phyloP scores from a whole-genome alignment of 2,888 invertebrate genomes.

The Zele albiditarsus region DNA sequence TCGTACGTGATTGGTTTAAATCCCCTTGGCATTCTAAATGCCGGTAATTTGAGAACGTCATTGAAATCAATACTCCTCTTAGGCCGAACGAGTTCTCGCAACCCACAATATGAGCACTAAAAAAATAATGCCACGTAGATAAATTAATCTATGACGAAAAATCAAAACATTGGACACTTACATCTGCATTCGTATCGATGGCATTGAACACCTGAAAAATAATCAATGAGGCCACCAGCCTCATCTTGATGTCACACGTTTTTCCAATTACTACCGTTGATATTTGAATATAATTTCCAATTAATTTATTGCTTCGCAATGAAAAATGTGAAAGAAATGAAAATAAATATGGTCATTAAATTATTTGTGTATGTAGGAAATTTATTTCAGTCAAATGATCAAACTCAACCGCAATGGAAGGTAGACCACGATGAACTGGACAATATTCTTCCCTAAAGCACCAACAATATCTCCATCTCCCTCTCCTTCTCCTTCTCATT shows the following conservation, averaged over 20 bases:
- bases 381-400: not conserved
- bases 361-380: constrained; percentile 9
- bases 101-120: constrained; percentile 30
- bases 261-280: constrained; percentile 6
- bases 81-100: constrained; percentile 39
- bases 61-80: constrained; percentile 82
- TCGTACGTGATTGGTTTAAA: constrained; percentile 80
- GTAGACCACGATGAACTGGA: constrained; percentile 56
- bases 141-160: not conserved
- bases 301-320: not conserved
- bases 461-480: constrained; percentile 28
- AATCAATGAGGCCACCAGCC: constrained; percentile 43
- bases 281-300: not conserved
- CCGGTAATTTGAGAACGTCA: constrained; percentile 80
- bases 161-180: constrained; percentile 2
- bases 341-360: not conserved
- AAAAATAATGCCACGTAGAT: not conserved
- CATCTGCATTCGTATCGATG: constrained; percentile 10
- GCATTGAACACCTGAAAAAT: constrained; percentile 25
- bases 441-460: constrained; percentile 46
- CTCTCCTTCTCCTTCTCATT: constrained; percentile 1
- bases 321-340: constrained; percentile 8
- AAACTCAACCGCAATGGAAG: constrained; percentile 51
- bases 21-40: constrained; percentile 77
- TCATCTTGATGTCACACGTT: constrained; percentile 45